Evolutionary conservation across 2,888 invertebrate species (phyloP), one percentile per base, ranked within the genome.

Genomic region (Gastrophysa polygoni): DNA sequence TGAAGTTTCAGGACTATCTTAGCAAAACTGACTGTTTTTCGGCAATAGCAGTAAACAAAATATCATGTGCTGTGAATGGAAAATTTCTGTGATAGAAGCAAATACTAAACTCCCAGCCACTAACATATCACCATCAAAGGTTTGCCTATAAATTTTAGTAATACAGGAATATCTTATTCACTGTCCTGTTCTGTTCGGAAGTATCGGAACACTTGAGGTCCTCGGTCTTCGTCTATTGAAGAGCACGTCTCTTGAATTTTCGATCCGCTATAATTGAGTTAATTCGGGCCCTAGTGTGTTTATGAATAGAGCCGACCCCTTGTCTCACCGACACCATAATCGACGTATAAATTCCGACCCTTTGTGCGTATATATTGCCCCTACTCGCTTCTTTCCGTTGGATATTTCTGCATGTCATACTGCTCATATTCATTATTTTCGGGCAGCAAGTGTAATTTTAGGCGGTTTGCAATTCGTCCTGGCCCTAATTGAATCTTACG

Each of bases 341-440:
- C 76, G 71, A 71, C 71, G 76, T 75, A 76, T 77, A 77, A 77
- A 77, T 77, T 75, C 69, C 68, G 68, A 68, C 70, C 70, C 73
- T 71, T 71, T 69, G 68, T 59, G 44, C 16, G 14, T 32, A 20
- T 34, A 47, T 57, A 46, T 57, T 51, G 50, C 46, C 50, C 14
- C 17, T 11, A 44, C 43, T 55, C 48, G 44, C 64, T 34, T 43
- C 46, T 47, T 57, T 32, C 52, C 57, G 57, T 49, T 60, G 78
- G 78, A 79, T 78, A 78, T 74, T 73, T 75, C 69, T 70, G 74
- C 75, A 78, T 80, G 79, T 78, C 79, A 78, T 79, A 78, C 76
- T 77, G 78, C 79, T 80, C 79, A 79, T 78, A 79, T 80, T 79
- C 77, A 79, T 79, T 80, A 79, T 70, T 68, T 69, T 61, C 60